Evolutionary conservation across 2,888 invertebrate genomes (phyloP), one percentile per base, ranked within the genome.

Genomic region (Pycnomerus fuliginosus): DNA sequence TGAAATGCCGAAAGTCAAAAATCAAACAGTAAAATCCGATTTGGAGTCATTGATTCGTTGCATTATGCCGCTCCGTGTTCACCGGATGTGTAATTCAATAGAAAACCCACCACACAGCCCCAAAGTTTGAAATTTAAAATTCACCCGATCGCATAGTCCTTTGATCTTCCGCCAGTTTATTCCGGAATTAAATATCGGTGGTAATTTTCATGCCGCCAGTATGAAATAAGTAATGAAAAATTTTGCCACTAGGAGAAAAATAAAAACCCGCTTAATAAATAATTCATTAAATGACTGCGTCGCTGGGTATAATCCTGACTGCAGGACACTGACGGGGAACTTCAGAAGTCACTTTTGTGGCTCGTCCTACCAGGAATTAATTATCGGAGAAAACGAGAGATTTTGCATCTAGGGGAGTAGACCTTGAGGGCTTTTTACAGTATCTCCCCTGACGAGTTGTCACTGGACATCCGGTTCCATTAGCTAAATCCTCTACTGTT

Each of bases 21-120:
- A 63, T 62, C 60, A 57, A 61, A 63, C 57, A 53, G 53, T 51
- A 39, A 53, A 61, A 63, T 61, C 60, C 52, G 54, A 62, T 63
- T 47, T 47, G 38, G 43, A 47, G 47, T 47, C 47, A 47, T 47
- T 47, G 47, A 47, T 47, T 47, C 47, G 42, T 29, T 35, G 50
- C 36, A 47, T 47, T 43, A 44, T 43, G 32, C 41, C 49, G 35
- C 36, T 42, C 30, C 17, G 45, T 61, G 55, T 54, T 53, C 53
- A 48, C 50, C 49, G 52, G 50, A 51, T 48, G 51, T 49, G 55
- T 61, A 62, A 63, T 62, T 62, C 55, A 58, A 61, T 62, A 55
- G 56, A 58, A 44, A 24, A 20, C 39, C n/a, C 28, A 51, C 39
- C 46, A 24, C 42, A 36, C 28, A 50, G 44, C 40, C 39, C 41